Conservation (phyloP, 2,888 invertebrate genomes). For the Serripes groenlandicus region DNA sequence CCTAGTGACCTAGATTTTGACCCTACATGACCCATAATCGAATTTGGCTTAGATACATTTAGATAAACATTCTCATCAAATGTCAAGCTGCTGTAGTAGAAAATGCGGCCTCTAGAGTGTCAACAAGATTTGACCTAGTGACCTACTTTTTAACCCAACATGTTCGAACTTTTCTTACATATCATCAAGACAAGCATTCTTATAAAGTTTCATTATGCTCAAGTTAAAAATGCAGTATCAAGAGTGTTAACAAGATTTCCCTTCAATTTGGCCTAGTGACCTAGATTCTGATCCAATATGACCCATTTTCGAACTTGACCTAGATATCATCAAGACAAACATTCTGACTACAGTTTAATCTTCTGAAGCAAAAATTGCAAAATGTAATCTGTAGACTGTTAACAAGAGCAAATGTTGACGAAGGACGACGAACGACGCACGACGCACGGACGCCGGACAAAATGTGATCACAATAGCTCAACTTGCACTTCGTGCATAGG, state of each 20-base stretch:
- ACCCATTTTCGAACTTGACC: neutral
- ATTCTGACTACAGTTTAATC: neutral
- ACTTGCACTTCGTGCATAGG: too few relatives aligned
- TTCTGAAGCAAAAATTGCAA: neutral
- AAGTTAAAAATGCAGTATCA: neutral
- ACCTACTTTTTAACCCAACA: neutral
- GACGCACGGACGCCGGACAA: too few relatives aligned
- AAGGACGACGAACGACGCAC: too few relatives aligned
- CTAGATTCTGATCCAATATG: neutral
- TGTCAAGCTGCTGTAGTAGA: neutral
- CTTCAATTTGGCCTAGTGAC: neutral
- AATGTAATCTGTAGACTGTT: neutral
- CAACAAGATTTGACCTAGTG: neutral
- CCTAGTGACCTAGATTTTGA: neutral
- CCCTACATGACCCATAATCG: neutral
- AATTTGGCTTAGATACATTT: neutral
- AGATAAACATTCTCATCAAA: neutral
- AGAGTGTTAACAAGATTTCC: neutral
- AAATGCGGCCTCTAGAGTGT: neutral
- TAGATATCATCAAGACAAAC: neutral
- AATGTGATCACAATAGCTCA: too few relatives aligned
- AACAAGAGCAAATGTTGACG: too few relatives aligned
- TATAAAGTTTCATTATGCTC: neutral
- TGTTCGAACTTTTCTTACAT: neutral
- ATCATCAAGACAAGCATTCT: neutral